Base-by-base conservation (phyloP, 2,888 invertebrate genomes). In the Perizoma flavofasciatum region DNA sequence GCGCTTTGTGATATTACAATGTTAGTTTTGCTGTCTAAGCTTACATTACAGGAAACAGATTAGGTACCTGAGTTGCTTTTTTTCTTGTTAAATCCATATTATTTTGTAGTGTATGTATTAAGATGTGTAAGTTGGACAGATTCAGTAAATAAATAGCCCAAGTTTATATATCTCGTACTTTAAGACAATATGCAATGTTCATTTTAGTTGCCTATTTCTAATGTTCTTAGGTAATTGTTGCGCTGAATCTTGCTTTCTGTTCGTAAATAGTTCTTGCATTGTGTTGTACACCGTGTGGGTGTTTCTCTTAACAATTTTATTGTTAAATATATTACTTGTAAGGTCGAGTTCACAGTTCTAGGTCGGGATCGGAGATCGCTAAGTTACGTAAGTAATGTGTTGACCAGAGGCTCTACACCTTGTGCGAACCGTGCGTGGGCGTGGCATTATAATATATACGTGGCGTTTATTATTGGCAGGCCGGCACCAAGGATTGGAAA, bases 341-440 rank as follows among this genome's bases (percentile, higher is more conserved):
- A 43, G 70, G 73, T 76, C 71, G 59, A 52, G 56, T 63, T 60
- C 65, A 58, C 65, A 67, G 69, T 75, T 70, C 67, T 71, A 64
- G 76, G 76, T 75, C 71, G 66, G 63, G 73, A 68, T 71, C 51
- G 55, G 58, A 74, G 73, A 74, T 74, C 76, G 72, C 68, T 37
- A 71, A 71, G 70, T 75, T 71, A 74, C 56, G 68, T 77, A 70
- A 77, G 73, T 75, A 73, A 75, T 75, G 69, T 66, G 72, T 67
- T 73, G 77, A 75, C 80, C 76, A 74, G 73, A 56, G 78, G 79
- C 73, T 65, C 62, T 68, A 67, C 79, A 76, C 79, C 75, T 77
- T 74, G 75, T 73, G 71, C 55, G 40, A 41, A 68, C 68, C 63
- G 69, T 67, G 37, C 4, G 79, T 79, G 55, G 79, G 81, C 79